Conservation (phyloP, 2,888 invertebrate species). For the Petrolisthes cinctipes region DNA sequence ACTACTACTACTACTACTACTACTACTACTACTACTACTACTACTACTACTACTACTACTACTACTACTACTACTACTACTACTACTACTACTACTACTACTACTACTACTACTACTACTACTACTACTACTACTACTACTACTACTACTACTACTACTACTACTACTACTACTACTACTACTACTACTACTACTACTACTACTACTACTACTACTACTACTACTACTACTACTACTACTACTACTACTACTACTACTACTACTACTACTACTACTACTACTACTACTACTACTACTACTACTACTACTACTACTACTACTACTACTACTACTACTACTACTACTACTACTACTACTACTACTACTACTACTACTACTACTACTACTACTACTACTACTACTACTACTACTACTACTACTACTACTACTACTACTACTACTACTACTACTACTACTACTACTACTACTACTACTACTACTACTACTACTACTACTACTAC, state of each 20-base stretch:
- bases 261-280: slow-evolving; percentile 1
- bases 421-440: too few relatives aligned
- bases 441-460: not conserved
- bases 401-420: too few relatives aligned
- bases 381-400: too few relatives aligned
- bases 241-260: not conserved
- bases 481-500: not conserved
- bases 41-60: slow-evolving; percentile 1
- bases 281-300: too few relatives aligned
- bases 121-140: not conserved
- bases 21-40: slow-evolving; percentile 1
- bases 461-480: not conserved
- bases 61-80: slow-evolving; percentile 1
- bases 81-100: slow-evolving; percentile 1
- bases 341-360: too few relatives aligned
- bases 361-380: too few relatives aligned
- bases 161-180: not conserved
- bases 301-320: too few relatives aligned
- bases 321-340: too few relatives aligned
- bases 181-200: not conserved
- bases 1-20: not conserved
- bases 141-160: not conserved
- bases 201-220: slow-evolving; percentile 1
- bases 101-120: not conserved
- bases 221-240: slow-evolving; percentile 1